Percentiles rank a stretch among this genome's conserved stretches.
phyloP scores from a whole-genome alignment of 2,113 vertebrate species.

The Gila orcuttii region DNA sequence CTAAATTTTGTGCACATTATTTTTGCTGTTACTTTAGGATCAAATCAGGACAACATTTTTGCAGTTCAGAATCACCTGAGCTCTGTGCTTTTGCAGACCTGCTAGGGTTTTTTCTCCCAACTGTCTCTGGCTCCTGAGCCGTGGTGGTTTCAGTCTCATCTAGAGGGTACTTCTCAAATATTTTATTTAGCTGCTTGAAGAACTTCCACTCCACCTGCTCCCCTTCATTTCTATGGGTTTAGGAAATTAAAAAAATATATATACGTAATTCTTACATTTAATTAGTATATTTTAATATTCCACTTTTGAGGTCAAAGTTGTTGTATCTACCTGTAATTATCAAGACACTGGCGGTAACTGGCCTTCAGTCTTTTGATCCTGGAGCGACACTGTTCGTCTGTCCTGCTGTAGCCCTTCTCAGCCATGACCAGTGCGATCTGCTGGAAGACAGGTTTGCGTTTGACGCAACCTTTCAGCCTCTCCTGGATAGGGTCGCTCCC shows the following conservation, averaged over 20 bases:
- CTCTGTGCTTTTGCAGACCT: constrained; percentile 10
- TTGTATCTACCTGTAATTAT: constrained; percentile 66
- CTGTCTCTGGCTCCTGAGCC: not conserved
- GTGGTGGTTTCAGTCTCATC: not conserved
- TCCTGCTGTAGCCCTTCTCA: constrained; percentile 69
- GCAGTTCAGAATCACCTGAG: not conserved
- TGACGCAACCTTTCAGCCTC: constrained; percentile 69
- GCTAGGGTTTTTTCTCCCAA: not conserved
- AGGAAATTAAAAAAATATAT: not conserved
- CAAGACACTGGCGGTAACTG: constrained; percentile 70
- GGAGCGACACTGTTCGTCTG: constrained; percentile 73
- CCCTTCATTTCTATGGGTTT: constrained; percentile 16
- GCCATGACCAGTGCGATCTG: constrained; percentile 70
- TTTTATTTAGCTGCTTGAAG: constrained; percentile 33
- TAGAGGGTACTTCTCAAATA: constrained; percentile 27
- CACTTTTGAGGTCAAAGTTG: not conserved
- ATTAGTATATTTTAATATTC: not conserved
- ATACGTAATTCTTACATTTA: not conserved
- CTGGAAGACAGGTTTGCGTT: constrained; percentile 72
- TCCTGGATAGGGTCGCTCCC: constrained; percentile 71
- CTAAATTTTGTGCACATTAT: not conserved
- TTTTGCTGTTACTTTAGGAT: not conserved
- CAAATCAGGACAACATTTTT: not conserved
- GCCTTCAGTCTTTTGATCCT: constrained; percentile 75
- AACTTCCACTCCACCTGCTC: constrained; percentile 37